Evolutionary conservation across 2,113 vertebrate species (phyloP).

Genomic region (Eurypyga helias): DNA sequence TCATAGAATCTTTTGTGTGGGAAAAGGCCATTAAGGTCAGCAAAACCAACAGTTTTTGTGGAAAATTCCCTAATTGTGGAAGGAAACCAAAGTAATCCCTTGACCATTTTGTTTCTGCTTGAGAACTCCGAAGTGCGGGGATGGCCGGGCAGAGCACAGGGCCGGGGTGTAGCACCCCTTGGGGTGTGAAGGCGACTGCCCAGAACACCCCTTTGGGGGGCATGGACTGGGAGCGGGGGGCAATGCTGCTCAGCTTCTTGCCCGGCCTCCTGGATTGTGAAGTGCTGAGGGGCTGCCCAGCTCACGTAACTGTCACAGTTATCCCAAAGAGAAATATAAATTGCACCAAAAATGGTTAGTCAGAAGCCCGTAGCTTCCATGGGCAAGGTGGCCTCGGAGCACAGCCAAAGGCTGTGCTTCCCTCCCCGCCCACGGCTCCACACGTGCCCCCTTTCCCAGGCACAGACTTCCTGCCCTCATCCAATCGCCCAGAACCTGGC

Average conservation of each 20-base stretch:
- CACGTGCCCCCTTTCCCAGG: accelerated
- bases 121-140: accelerated
- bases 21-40: no score
- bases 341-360: not conserved
- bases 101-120: not conserved
- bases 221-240: not conserved
- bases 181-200: not conserved
- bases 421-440: accelerated
- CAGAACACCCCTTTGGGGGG: not conserved
- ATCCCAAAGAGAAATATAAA: accelerated
- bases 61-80: not conserved
- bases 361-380: not conserved
- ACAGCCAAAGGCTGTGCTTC: not conserved
- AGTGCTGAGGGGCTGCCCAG: not conserved
- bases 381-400: accelerated
- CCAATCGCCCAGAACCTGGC: not conserved
- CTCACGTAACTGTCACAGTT: not conserved
- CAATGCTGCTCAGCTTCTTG: not conserved
- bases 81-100: not conserved
- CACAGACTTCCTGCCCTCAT: not conserved
- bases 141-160: not conserved
- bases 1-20: no score
- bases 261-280: accelerated
- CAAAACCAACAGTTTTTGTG: not conserved
- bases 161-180: not conserved